Base-by-base conservation (phyloP, 2,797 vertebrate species). In the Champsocephalus esox region DNA sequence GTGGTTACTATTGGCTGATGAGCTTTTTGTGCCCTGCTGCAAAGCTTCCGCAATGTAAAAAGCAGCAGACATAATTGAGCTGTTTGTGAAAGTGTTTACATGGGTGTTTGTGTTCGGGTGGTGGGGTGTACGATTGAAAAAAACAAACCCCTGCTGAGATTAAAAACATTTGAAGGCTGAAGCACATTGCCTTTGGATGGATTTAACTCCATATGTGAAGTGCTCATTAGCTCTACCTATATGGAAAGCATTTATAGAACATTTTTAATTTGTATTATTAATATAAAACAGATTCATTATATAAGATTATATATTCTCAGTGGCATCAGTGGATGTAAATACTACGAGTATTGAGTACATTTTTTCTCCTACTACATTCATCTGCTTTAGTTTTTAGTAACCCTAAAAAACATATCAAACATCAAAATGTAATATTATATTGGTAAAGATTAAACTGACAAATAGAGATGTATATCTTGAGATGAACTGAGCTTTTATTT, bases 11-110 rank as follows among this genome's bases (percentile, higher is more conserved):
- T 70, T 58, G 34, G 48, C 19, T 17, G 8, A 13, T 43, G 10
- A 60, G 7, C 6, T 64, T 72, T 41, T 52, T 45, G 6, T 38
- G 34, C 8, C 6, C 6, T 38, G 28, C 8, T 38, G 34, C 13
- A 57, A 72, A 48, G 12, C 68, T 44, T 54, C 21, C 24, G 2
- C 28, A n/a, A 67, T 41, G 58, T 68, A 38, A 71, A 70, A 66
- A 67, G 51, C 19, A 56, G 43, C 17, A 48, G 19, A 68, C 17
- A 0, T n/a, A 48, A 38, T n/a, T 28, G 45, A 58, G 58, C 8
- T 59, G 51, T 69, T 57, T 58, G 19, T 70, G n/a, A 38, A 10
- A 45, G 49, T 21, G 45, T 56, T n/a, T 51, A 32, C 14, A 13
- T 24, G 43, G 10, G 38, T 21, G 50, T 55, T 10, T 32, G 11